Base-by-base conservation (phyloP, 2,113 vertebrate species). In the Electrona antarctica region DNA sequence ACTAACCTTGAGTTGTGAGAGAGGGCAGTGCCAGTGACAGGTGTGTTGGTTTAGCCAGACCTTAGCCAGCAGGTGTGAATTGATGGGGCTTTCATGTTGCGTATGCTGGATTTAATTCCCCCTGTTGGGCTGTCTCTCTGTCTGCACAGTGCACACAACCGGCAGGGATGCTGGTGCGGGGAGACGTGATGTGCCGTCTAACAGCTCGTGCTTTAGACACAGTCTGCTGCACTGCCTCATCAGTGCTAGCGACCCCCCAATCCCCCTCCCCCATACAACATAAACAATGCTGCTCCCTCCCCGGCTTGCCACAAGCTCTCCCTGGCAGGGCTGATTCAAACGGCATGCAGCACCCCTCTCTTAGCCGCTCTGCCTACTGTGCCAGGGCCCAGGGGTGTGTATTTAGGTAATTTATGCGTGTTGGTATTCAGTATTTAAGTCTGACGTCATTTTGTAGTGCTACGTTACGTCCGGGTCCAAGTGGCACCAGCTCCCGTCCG, bases 101-200 rank as follows among this genome's bases (percentile, higher is more conserved):
- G 57, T 82, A 72, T 88, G 63, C 82, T 64, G 68, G 78, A 85
- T 80, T 88, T 54, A 83, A 86, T 82, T 75, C 55, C 61, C 59
- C 59, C 69, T 71, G 69, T 59, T 60, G 78, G 76, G 60, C 70
- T 54, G 8, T 50, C 65, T 71, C 51, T 71, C 51, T 68, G 58
- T 48, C 65, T 41, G 61, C 68, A 67, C 67, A 62, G 55, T 41
- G 64, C 68, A 67, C 67, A 62, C 58, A n/a, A 76, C 74, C 72
- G 47, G 3, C 6, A 4, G 69, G 64, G 65, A 83, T 28, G 60
- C 68, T 60, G 73, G 73, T 81, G 77, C 73, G 65, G 45, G 46
- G 69, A 85, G 79, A 84, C 48, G 56, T 84, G 76, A 77, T 61
- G 46, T 72, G 74, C 14, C 11, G 7, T 73, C 79, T 81, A 83